Evolutionary conservation across 2,888 invertebrate genomes (phyloP).

Genomic region (Caenorhabditis sp.): DNA sequence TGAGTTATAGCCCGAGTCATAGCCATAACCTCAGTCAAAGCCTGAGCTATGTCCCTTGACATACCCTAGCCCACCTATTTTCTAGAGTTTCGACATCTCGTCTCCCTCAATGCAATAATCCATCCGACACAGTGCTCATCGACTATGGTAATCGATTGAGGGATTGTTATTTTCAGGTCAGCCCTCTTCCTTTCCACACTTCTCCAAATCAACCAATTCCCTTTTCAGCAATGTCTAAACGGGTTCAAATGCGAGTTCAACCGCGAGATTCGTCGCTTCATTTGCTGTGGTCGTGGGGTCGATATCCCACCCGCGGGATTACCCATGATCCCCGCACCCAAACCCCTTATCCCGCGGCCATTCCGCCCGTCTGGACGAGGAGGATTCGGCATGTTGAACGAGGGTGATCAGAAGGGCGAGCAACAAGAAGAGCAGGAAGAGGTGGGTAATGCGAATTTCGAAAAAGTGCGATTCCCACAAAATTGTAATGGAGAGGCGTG

Average conservation of each 20-base stretch:
- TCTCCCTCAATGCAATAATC: conserved; percentile 54
- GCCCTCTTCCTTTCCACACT: no score
- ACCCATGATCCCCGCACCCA: conserved; percentile 52
- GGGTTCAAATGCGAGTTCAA: conserved; percentile 61
- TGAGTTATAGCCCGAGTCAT: no score
- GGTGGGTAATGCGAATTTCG: not conserved
- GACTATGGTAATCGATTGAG: conserved; percentile 59
- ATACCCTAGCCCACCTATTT: no score
- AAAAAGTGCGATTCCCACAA: not conserved
- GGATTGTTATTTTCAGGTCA: conserved; percentile 56
- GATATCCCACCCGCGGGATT: conserved; percentile 53
- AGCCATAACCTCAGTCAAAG: no score
- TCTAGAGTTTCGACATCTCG: conserved; percentile 48
- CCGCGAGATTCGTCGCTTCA: conserved; percentile 54
- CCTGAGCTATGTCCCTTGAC: no score
- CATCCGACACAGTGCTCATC: conserved; percentile 51
- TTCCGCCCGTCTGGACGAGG: conserved; percentile 36
- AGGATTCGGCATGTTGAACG: conserved; percentile 41
- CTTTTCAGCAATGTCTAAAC: conserved; percentile 51
- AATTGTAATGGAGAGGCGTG: not conserved
- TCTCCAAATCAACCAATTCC: no score
- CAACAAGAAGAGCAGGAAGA: not conserved
- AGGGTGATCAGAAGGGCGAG: conserved; percentile 32
- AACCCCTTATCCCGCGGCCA: conserved; percentile 50
- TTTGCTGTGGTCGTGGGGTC: conserved; percentile 55